Base-by-base conservation (phyloP, 2,797 vertebrate species). In the Schizothorax lantsangensis region DNA sequence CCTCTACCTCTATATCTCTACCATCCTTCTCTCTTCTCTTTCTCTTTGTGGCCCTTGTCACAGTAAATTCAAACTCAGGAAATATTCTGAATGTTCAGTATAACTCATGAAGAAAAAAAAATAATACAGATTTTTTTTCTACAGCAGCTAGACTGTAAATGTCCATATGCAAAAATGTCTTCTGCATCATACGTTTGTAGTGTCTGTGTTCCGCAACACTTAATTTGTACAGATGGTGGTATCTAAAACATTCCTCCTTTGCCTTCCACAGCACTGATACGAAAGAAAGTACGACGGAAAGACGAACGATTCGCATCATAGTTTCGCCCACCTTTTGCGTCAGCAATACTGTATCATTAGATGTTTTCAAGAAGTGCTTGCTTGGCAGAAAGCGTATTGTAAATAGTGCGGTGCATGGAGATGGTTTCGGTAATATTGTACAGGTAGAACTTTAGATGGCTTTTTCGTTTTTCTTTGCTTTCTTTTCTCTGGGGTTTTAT, bases 41-140 rank as follows among this genome's bases (percentile, higher is more conserved):
- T 87, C 74, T 86, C 81, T 92, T 54, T 89, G 97, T 98, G 97
- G 96, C 97, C 95, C 96, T 96, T 88, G 97, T 97, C 98, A 98
- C 97, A 97, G 96, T 93, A 88, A 95, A 97, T 95, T 97, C 96
- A 97, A 99, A 97, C 98, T 99, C 98, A 99, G 98, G 98, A 96
- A 97, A 97, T 97, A 95, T 96, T 98, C 97, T 98, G 98, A 99
- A 99, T 99, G 98, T 99, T 99, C 96, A 96, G 93, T 92, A 95
- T 95, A 96, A 96, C 97, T 97, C 96, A 98, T 96, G 79, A 88
- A 88, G n/a, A 89, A 94, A 95, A 96, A 97, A 96, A 95, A 93
- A 95, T 97, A 91, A 93, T 87, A 96, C 95, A 94, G 94, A 95
- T 93, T 96, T 84, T 79, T 86, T 97, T 97, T 96, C 95, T 95